These are phyloP conservation scores for Cryptoprocta ferox DNA, from an alignment of 2,797 vertebrate genomes.

Conservation along the genomic window DNA sequence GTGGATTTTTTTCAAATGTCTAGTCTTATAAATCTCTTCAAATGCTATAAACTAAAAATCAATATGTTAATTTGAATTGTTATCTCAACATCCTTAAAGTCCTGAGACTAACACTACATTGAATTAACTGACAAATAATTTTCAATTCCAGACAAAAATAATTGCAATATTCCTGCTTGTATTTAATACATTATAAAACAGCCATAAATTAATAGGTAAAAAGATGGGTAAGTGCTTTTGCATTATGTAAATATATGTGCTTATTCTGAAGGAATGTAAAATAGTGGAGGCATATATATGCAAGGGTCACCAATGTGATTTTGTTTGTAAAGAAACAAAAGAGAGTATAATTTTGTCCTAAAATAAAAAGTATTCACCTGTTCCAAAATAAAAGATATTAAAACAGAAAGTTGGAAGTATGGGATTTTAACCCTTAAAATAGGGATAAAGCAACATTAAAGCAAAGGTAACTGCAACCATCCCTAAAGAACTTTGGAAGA, in stretches of 20 bases:
- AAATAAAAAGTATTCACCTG: neutral
- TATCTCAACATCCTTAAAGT: neutral
- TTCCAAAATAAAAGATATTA: neutral
- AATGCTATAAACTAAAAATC: neutral
- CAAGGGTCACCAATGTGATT: neutral
- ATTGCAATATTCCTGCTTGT: neutral
- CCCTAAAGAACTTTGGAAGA: no score
- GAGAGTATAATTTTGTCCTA: neutral
- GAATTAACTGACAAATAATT: neutral
- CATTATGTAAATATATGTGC: neutral
- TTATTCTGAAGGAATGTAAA: neutral
- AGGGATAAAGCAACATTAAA: no score
- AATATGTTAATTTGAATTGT: neutral
- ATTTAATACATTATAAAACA: neutral
- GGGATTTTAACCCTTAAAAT: no score
- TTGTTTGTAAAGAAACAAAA: neutral
- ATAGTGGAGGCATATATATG: neutral
- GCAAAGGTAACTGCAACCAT: no score
- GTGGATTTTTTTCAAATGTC: neutral
- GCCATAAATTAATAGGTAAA: neutral
- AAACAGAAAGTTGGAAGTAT: neutral
- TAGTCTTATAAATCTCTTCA: neutral
- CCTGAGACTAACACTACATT: neutral
- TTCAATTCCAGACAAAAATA: neutral
- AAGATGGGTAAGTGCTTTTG: neutral